Evolutionary conservation across 2,888 invertebrate genomes (phyloP).

Genomic region (Muscina levida): DNA sequence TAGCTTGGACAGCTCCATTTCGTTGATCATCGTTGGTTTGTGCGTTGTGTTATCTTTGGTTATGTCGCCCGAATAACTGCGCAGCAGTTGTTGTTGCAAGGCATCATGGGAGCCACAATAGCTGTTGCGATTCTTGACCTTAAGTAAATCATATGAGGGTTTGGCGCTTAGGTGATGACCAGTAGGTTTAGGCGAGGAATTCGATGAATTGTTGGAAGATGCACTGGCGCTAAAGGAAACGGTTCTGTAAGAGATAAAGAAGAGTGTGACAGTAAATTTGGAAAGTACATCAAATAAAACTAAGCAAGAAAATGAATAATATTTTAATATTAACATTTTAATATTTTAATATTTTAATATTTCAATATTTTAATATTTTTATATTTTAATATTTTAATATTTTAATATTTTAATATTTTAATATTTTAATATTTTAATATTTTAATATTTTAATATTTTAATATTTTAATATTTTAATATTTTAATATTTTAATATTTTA

Average conservation of each 20-base stretch:
- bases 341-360: no score
- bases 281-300: no score
- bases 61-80: slow-evolving; percentile 72
- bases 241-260: slow-evolving; percentile 51
- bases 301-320: neutral
- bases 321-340: neutral
- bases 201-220: slow-evolving; percentile 57
- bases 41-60: slow-evolving; percentile 66
- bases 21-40: slow-evolving; percentile 55
- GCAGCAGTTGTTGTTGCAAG: slow-evolving; percentile 68
- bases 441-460: no score
- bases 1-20: slow-evolving; percentile 75
- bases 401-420: no score
- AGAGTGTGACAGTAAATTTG: neutral
- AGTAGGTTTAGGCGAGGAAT: slow-evolving; percentile 55
- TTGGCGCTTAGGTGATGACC: slow-evolving; percentile 60
- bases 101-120: slow-evolving; percentile 69
- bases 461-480: no score
- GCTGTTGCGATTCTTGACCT: slow-evolving; percentile 74
- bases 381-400: no score
- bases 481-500: no score
- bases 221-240: slow-evolving; percentile 62
- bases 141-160: slow-evolving; percentile 69
- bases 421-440: no score
- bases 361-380: no score